Evolutionary conservation across 2,113 vertebrate genomes (phyloP).

Genomic region (Corydoras maculifer): DNA sequence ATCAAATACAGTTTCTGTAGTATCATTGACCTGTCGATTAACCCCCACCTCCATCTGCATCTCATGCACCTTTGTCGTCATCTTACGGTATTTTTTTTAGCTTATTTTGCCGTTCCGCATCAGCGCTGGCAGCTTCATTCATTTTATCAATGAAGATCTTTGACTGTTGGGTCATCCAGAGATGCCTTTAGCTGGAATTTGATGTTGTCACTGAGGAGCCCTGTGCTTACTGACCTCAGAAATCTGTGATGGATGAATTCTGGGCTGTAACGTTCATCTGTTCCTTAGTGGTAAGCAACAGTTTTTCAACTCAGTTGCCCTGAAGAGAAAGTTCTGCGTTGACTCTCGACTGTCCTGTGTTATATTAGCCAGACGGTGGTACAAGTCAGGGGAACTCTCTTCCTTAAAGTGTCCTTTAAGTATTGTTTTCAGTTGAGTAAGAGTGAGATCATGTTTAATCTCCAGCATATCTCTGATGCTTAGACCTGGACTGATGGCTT

Average conservation of each 20-base stretch:
- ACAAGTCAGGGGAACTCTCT: background rate
- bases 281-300: background rate
- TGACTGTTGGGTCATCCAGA: background rate
- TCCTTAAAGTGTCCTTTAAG: constrained; percentile 2
- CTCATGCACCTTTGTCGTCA: background rate
- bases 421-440: background rate
- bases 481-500: background rate
- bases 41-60: background rate
- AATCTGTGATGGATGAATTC: constrained; percentile 25
- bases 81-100: background rate
- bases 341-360: background rate
- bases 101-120: background rate
- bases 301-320: background rate
- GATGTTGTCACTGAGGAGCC: constrained; percentile 6
- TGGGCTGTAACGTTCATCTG: too few relatives aligned
- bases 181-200: background rate
- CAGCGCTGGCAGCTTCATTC: constrained; percentile 6
- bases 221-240: constrained; percentile 17
- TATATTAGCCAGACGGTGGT: background rate
- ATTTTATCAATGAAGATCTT: constrained; percentile 8
- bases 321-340: background rate
- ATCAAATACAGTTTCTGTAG: too few relatives aligned
- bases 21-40: background rate
- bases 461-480: background rate
- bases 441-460: background rate